Evolutionary conservation across 1,140 invertebrate species (phyloP).

Genomic region (Himalopsyche phryganea): DNA sequence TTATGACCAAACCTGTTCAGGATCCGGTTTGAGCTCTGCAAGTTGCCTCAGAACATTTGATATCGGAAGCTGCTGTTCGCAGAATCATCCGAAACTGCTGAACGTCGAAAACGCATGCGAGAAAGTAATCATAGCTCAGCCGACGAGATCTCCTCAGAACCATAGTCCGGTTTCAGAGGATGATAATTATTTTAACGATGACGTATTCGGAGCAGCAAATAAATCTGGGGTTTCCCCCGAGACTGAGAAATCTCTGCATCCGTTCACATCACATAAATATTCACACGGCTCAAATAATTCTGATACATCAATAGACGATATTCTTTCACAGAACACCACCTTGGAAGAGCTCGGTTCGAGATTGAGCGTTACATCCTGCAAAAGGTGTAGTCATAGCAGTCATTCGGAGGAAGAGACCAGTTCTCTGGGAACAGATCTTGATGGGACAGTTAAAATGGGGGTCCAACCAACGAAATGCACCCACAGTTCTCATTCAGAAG

Average conservation of each 20-base stretch:
- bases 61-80: slow-evolving; percentile 48
- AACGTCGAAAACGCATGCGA: slow-evolving; percentile 37
- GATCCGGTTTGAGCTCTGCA: slow-evolving; percentile 54
- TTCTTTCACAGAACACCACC: slow-evolving; percentile 51
- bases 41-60: slow-evolving; percentile 50
- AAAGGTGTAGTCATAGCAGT: slow-evolving; percentile 59
- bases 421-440: slow-evolving; percentile 67
- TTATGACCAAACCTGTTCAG: slow-evolving; percentile 55
- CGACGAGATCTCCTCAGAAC: slow-evolving; percentile 56
- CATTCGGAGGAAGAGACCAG: slow-evolving; percentile 67
- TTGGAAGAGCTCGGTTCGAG: slow-evolving; percentile 40
- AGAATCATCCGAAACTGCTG: slow-evolving; percentile 43
- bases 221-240: slow-evolving; percentile 57
- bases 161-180: slow-evolving; percentile 62
- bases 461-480: slow-evolving; percentile 71
- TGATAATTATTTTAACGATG: slow-evolving; percentile 60
- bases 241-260: slow-evolving; percentile 49
- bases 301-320: slow-evolving; percentile 59
- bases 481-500: slow-evolving; percentile 75
- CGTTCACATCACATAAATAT: slow-evolving; percentile 50
- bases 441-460: slow-evolving; percentile 74
- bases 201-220: slow-evolving; percentile 60
- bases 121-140: slow-evolving; percentile 57
- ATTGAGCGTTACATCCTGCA: slow-evolving; percentile 51
- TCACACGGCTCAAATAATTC: slow-evolving; percentile 63